These are phyloP conservation scores for Clitarchus hookeri DNA, from an alignment of 2,888 invertebrate species.

Conservation along the genomic window DNA sequence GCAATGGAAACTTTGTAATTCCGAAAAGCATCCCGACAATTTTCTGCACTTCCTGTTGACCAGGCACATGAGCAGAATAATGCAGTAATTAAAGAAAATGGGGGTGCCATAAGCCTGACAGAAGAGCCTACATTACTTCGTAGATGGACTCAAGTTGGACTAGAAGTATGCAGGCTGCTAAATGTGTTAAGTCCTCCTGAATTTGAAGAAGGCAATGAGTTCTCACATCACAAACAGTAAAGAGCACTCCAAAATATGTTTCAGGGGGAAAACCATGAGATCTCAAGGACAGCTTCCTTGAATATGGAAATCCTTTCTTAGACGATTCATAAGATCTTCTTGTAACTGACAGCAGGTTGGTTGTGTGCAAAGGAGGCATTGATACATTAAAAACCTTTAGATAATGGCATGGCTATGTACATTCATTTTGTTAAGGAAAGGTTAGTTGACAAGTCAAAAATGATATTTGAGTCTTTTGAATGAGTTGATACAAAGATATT, in stretches of 20 bases:
- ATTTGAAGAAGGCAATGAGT: not conserved
- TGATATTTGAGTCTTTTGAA: too few relatives aligned
- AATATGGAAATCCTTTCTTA: conserved; percentile 12
- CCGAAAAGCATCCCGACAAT: not conserved
- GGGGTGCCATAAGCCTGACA: too few relatives aligned
- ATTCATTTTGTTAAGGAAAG: too few relatives aligned
- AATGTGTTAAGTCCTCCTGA: conserved; percentile 11
- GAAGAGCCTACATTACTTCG: conserved; percentile 5
- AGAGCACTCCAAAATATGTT: not conserved
- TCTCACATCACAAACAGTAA: not conserved
- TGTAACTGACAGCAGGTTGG: conserved; percentile 16
- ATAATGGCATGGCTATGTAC: not conserved
- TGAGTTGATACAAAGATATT: too few relatives aligned
- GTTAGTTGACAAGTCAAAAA: too few relatives aligned
- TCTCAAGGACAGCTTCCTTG: conserved; percentile 17
- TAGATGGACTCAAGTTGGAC: not conserved
- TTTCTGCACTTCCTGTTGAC: conserved; percentile 18
- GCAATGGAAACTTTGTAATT: conserved; percentile 20
- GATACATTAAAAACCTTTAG: not conserved
- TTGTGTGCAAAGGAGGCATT: not conserved
- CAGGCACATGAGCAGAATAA: not conserved
- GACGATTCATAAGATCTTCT: not conserved
- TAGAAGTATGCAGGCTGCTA: not conserved
- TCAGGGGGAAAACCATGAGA: not conserved
- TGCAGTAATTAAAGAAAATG: too few relatives aligned